phyloP scores from a whole-genome alignment of 2,113 vertebrate species.

The Colinus virginianus region DNA sequence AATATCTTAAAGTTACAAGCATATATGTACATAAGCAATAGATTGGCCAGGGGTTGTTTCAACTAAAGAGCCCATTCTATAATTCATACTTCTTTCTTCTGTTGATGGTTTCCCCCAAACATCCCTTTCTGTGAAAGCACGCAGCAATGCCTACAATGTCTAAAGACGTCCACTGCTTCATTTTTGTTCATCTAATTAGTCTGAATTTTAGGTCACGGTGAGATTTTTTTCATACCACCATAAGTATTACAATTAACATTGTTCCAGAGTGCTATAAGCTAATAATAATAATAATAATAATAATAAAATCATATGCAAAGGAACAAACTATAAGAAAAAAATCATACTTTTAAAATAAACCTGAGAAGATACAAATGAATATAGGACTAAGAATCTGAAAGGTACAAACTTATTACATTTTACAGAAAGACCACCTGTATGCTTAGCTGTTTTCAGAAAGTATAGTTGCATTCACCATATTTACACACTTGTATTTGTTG shows the following conservation, averaged over 20 bases:
- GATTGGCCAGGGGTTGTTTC: not conserved
- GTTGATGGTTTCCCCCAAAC: not conserved
- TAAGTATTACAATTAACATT: not conserved
- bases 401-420: too few species aligned
- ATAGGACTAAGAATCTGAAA: too few species aligned
- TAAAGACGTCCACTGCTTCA: not conserved
- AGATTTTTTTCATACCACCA: not conserved
- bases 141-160: not conserved
- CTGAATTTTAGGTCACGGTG: not conserved
- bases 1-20: not conserved
- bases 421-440: too few species aligned
- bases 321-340: not conserved
- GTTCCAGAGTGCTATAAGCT: not conserved
- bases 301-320: not conserved
- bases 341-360: too few species aligned
- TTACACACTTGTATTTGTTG: too few species aligned
- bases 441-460: too few species aligned
- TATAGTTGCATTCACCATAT: too few species aligned
- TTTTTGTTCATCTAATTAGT: not conserved
- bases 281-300: not conserved
- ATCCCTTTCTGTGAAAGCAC: not conserved
- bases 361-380: not conserved
- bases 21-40: too few species aligned
- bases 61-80: not conserved
- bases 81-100: not conserved